These are phyloP conservation scores for Kryptolebias ocellatus DNA, from an alignment of 2,797 vertebrate genomes.

Conservation along the genomic window DNA sequence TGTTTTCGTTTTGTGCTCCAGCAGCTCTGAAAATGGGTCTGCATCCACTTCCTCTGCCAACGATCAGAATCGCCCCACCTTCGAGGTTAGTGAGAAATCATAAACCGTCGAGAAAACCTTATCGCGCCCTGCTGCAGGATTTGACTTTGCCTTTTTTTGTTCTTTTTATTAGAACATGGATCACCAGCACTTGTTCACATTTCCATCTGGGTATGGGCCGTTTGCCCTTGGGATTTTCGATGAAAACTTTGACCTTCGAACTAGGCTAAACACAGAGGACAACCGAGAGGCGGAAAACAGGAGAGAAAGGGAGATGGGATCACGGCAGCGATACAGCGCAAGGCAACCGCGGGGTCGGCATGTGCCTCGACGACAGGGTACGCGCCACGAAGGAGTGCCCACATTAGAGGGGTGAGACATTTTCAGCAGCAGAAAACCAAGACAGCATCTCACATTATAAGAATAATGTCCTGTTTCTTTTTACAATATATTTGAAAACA, in stretches of 20 bases:
- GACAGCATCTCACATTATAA: no score
- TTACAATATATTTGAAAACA: neutral
- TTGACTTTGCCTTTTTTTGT: conserved; percentile 29
- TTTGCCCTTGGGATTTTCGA: conserved; percentile 94
- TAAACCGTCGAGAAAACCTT: neutral
- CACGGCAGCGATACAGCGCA: conserved; percentile 89
- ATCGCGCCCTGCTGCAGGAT: neutral
- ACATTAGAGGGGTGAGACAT: conserved; percentile 90
- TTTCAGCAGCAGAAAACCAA: conserved; percentile 22
- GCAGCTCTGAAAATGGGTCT: conserved; percentile 86
- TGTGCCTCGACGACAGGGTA: conserved; percentile 86
- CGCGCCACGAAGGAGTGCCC: conserved; percentile 92
- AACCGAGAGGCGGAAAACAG: conserved; percentile 89
- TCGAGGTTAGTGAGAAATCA: conserved; percentile 83
- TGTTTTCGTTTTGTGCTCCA: conserved; percentile 36
- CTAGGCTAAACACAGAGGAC: conserved; percentile 84
- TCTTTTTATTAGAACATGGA: conserved; percentile 83
- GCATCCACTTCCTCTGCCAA: conserved; percentile 82
- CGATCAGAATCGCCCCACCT: conserved; percentile 85
- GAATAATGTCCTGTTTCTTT: neutral
- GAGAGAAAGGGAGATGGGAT: conserved; percentile 90
- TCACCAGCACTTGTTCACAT: conserved; percentile 91
- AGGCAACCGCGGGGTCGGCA: conserved; percentile 91
- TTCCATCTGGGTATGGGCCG: conserved; percentile 91
- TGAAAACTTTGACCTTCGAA: conserved; percentile 90